These are phyloP conservation scores for Patiria miniata DNA, from an alignment of 35 echinoderm and acorn worm species.

Conservation along the genomic window DNA sequence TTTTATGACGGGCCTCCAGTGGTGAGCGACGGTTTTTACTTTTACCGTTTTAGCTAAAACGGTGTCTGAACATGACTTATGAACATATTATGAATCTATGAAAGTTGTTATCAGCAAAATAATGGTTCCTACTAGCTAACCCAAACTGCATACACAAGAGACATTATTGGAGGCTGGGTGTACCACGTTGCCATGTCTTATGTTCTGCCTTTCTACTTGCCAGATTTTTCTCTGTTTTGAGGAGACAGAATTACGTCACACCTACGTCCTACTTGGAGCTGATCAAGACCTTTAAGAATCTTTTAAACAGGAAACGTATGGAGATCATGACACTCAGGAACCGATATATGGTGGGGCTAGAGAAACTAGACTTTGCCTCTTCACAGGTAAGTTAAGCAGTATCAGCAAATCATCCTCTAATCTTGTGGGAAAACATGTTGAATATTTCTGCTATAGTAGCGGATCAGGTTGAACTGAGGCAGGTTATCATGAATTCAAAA, in stretches of 20 bases:
- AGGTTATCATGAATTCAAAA: too few relatives aligned
- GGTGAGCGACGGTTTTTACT: too few relatives aligned
- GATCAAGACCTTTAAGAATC: conserved; percentile 98
- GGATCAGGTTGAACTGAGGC: not conserved
- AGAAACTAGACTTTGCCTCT: conserved; percentile 96
- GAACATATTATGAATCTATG: too few relatives aligned
- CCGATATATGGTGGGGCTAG: conserved; percentile 86
- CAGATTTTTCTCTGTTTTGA: conserved; percentile 86
- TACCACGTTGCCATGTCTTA: too few relatives aligned
- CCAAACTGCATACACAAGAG: too few relatives aligned
- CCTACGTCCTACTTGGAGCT: conserved; percentile 97
- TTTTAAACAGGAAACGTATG: conserved; percentile 93
- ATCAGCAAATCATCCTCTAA: not conserved
- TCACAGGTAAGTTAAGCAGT: conserved; percentile 72
- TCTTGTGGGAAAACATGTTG: not conserved
- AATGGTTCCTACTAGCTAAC: too few relatives aligned
- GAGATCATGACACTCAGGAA: conserved; percentile 97
- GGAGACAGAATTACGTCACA: conserved; percentile 92
- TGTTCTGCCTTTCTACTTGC: not conserved
- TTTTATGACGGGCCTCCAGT: too few relatives aligned
- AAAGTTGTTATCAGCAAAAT: too few relatives aligned
- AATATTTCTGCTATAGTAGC: not conserved
- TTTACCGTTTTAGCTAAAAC: too few relatives aligned
- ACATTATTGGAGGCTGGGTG: too few relatives aligned
- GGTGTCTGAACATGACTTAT: too few relatives aligned